phyloP scores from a whole-genome alignment of 2,797 vertebrate genomes.

The Leptoclinus maculatus region DNA sequence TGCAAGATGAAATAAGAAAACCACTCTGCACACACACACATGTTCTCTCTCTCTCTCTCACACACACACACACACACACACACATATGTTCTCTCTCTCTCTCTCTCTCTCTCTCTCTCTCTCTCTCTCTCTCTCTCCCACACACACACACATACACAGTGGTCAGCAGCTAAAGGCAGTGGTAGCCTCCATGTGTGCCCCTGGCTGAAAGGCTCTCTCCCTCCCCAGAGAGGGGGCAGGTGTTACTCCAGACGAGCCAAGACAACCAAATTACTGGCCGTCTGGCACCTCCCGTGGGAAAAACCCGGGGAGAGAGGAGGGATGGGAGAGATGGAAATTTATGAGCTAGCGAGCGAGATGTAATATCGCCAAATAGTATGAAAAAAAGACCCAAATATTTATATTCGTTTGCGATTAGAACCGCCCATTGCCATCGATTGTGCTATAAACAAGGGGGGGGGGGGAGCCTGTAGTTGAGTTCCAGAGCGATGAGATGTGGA shows the following conservation, averaged over 20 bases:
- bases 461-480: constrained; percentile 43
- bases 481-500: constrained; percentile 26
- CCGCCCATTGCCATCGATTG: constrained; percentile 13
- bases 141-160: constrained; percentile 39
- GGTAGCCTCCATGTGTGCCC: constrained; percentile 77
- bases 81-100: background rate
- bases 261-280: constrained; percentile 99
- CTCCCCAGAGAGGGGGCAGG: constrained; percentile 96
- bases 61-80: constrained; percentile 25
- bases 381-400: constrained; percentile 79
- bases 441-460: background rate
- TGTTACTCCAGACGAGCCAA: constrained; percentile 99
- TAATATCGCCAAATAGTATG: constrained; percentile 80
- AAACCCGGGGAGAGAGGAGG: constrained; percentile 77
- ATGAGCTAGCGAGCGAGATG: constrained; percentile 75
- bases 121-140: no score
- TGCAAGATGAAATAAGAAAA: constrained; percentile 31
- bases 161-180: constrained; percentile 83
- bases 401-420: constrained; percentile 66
- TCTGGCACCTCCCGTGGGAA: constrained; percentile 98
- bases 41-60: no score
- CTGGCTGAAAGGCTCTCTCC: constrained; percentile 77
- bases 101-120: background rate
- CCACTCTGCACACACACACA: background rate
- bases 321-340: constrained; percentile 82